phyloP scores from a whole-genome alignment of 2,888 invertebrate species.

The Drosophila hamatofila region DNA sequence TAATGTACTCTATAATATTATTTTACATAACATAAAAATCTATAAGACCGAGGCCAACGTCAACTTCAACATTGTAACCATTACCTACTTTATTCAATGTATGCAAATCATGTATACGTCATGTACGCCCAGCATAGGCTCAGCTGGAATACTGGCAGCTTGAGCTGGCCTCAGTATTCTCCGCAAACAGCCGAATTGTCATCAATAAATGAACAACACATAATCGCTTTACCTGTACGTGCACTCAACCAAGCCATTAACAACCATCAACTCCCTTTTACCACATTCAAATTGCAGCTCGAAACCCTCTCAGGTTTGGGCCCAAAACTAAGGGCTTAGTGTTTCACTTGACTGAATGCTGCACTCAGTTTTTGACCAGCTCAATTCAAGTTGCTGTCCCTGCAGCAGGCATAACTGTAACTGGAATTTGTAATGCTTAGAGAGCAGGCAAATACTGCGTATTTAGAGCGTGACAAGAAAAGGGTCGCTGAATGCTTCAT shows the following conservation, averaged over 20 bases:
- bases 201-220: constrained; percentile 37
- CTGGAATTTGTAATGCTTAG: background rate
- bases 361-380: constrained; percentile 22
- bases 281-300: background rate
- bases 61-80: too few relatives aligned
- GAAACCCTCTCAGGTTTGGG: background rate
- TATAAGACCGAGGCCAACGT: too few relatives aligned
- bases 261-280: constrained; percentile 9
- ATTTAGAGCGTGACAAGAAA: constrained; percentile 66
- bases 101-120: constrained; percentile 32
- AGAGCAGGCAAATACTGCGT: constrained; percentile 8
- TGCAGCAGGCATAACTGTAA: constrained; percentile 4
- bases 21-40: too few relatives aligned
- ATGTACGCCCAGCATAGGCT: background rate
- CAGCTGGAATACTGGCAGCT: background rate
- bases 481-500: constrained; percentile 1
- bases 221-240: constrained; percentile 35
- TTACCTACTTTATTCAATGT: too few relatives aligned
- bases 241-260: constrained; percentile 39
- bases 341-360: constrained; percentile 36
- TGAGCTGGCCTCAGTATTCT: background rate
- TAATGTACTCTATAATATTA: too few relatives aligned
- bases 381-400: constrained; percentile 2
- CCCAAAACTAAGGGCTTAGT: constrained; percentile 12
- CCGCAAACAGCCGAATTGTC: constrained; percentile 29